phyloP scores from a whole-genome alignment of 2,113 vertebrate genomes.

The Oncorhynchus gorbuscha region DNA sequence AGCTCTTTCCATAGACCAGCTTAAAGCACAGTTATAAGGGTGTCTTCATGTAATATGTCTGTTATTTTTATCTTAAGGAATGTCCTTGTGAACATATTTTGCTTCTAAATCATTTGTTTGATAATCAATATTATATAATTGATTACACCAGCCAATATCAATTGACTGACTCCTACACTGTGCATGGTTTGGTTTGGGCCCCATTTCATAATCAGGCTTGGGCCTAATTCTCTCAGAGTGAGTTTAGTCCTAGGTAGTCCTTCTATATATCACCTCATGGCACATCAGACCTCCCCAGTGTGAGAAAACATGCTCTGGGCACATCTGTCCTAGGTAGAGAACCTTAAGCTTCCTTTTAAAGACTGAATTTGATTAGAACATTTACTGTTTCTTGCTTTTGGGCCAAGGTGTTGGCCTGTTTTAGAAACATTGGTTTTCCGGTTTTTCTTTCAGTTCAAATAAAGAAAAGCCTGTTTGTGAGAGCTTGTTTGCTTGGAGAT shows the following conservation, averaged over 20 bases:
- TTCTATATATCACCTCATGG: not conserved
- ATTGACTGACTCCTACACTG: too few species aligned
- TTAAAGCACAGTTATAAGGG: not conserved
- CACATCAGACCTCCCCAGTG: conserved; percentile 3
- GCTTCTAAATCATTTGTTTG: not conserved
- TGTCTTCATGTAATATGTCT: conserved; percentile 12
- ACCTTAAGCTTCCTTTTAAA: conserved; percentile 78
- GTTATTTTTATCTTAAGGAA: not conserved
- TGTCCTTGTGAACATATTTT: not conserved
- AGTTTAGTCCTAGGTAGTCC: not conserved
- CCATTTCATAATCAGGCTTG: not conserved
- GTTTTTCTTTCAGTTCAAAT: conserved; percentile 79
- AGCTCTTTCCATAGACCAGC: not conserved
- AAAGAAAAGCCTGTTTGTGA: conserved; percentile 59
- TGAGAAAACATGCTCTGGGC: conserved; percentile 59
- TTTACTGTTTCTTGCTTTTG: conserved; percentile 78
- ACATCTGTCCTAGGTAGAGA: conserved; percentile 73
- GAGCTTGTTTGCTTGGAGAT: conserved; percentile 60
- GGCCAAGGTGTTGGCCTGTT: conserved; percentile 74
- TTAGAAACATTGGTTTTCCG: conserved; percentile 79
- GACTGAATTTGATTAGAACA: conserved; percentile 81
- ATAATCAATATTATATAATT: not conserved
- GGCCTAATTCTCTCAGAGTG: not conserved
- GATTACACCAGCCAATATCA: not conserved
- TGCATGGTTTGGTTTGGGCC: too few species aligned